Conservation (phyloP, 2,797 vertebrate species). For the Falco rusticolus region DNA sequence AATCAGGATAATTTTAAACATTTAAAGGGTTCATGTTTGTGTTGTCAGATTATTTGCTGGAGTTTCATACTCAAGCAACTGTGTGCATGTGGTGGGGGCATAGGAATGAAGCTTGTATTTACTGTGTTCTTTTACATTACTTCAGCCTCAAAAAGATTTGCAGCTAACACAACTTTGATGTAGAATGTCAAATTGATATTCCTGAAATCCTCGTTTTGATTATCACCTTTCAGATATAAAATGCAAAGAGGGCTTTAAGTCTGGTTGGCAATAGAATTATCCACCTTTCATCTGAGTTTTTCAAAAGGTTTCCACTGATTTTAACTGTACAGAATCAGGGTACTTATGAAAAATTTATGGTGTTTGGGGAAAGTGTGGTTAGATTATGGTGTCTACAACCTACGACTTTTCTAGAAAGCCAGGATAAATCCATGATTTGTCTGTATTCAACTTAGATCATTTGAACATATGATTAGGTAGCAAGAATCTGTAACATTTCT, state of each 20-base stretch:
- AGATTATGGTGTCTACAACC: neutral
- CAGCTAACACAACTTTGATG: neutral
- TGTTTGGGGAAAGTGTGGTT: neutral
- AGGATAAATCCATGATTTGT: neutral
- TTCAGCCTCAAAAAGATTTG: neutral
- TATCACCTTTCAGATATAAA: neutral
- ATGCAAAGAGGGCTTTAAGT: neutral
- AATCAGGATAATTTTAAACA: constrained; percentile 72
- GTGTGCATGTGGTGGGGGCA: neutral
- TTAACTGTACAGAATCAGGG: neutral
- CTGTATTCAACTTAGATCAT: neutral
- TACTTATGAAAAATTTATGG: neutral
- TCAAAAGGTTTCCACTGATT: neutral
- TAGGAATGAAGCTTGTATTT: neutral
- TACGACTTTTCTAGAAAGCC: neutral
- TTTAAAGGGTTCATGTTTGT: constrained; percentile 55
- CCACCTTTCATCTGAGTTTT: neutral
- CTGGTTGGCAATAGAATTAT: neutral
- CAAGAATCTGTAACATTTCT: neutral
- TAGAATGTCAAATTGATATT: neutral
- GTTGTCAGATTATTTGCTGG: constrained; percentile 66
- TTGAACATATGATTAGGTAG: neutral
- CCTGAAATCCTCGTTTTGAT: neutral
- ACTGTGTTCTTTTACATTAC: neutral
- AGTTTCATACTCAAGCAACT: constrained; percentile 27